Evolutionary conservation across 2,888 invertebrate species (phyloP).

Genomic region (Sphaerophoria rueppellii): DNA sequence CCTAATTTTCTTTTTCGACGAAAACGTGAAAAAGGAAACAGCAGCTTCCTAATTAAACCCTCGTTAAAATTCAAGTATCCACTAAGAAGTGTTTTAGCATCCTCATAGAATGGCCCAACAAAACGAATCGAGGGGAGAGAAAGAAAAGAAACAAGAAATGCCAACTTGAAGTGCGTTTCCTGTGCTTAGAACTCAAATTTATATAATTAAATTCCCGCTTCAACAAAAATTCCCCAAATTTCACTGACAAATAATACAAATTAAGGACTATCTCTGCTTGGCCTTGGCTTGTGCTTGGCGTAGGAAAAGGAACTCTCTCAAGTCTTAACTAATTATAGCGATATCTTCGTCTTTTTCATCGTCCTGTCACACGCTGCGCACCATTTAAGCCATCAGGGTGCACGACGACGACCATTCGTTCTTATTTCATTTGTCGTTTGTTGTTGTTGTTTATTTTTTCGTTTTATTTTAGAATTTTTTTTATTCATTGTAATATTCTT

Average conservation of each 20-base stretch:
- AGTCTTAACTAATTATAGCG: conserved; percentile 66
- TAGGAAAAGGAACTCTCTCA: conserved; percentile 22
- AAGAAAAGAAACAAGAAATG: too few relatives aligned
- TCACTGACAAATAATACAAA: conserved; percentile 73
- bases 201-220: conserved; percentile 71
- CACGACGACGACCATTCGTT: conserved; percentile 26
- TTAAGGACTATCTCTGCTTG: conserved; percentile 50
- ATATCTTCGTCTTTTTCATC: conserved; percentile 54
- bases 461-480: conserved; percentile 34
- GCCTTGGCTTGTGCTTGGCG: conserved; percentile 21
- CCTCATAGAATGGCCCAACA: neutral
- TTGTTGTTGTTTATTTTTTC: conserved; percentile 27
- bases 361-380: neutral
- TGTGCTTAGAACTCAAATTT: conserved; percentile 61
- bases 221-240: conserved; percentile 64
- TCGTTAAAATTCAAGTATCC: conserved; percentile 33
- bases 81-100: neutral
- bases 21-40: conserved; percentile 14
- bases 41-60: conserved; percentile 51
- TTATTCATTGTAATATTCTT: conserved; percentile 63
- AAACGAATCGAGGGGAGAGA: neutral
- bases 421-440: conserved; percentile 37
- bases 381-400: conserved; percentile 18
- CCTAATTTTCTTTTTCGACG: conserved; percentile 2
- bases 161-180: conserved; percentile 36